Conservation (phyloP, 2,888 invertebrate genomes). For the Lobophora halterata region DNA sequence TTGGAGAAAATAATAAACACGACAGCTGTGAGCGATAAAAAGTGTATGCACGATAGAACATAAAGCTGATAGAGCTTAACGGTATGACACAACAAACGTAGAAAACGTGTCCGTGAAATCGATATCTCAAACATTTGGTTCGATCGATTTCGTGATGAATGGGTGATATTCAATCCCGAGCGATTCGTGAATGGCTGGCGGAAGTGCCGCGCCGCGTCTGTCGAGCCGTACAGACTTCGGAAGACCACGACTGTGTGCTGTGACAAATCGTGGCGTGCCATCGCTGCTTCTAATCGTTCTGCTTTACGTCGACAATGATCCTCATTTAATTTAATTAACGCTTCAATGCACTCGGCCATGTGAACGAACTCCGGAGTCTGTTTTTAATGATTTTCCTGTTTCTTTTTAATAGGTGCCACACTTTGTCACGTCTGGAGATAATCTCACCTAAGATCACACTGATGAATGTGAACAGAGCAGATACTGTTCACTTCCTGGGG, state of each 20-base stretch:
- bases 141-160: conserved; percentile 73
- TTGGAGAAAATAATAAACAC: conserved; percentile 21
- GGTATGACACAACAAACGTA: conserved; percentile 45
- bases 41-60: conserved; percentile 14
- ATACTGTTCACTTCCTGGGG: conserved; percentile 23
- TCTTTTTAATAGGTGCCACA: conserved; percentile 33
- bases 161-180: conserved; percentile 63
- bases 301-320: conserved; percentile 59
- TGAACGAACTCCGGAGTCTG: conserved; percentile 41
- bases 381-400: conserved; percentile 36
- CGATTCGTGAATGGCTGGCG: conserved; percentile 71
- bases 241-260: conserved; percentile 50
- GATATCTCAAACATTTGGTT: conserved; percentile 67
- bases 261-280: conserved; percentile 73
- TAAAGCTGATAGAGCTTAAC: conserved; percentile 26
- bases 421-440: conserved; percentile 31
- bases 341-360: conserved; percentile 56
- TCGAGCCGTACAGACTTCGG: conserved; percentile 37
- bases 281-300: conserved; percentile 56
- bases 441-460: conserved; percentile 30
- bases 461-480: conserved; percentile 27
- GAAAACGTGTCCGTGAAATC: conserved; percentile 62
- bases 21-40: conserved; percentile 23
- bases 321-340: conserved; percentile 73
- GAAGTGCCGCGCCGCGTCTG: conserved; percentile 46